Percentiles rank a stretch among this genome's conserved stretches.
Evolutionary conservation across 2,797 vertebrate species (phyloP).

Genomic region (Carapus acus): DNA sequence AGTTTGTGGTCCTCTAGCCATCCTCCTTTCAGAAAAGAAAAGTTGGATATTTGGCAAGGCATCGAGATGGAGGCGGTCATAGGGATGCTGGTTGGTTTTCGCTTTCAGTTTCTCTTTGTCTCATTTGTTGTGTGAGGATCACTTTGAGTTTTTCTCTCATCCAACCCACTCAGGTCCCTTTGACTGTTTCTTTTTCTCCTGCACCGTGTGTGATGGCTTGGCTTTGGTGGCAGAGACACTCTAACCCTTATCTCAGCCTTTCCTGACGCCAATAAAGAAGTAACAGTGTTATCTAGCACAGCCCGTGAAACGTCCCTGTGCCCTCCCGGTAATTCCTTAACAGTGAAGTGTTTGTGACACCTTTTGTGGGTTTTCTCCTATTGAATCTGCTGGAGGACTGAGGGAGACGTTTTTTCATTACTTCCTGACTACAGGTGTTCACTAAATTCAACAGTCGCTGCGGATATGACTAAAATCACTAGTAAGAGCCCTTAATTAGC

Average conservation of each 20-base stretch:
- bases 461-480: slow-evolving; percentile 21
- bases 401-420: slow-evolving; percentile 3
- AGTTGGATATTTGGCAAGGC: slow-evolving; percentile 23
- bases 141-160: slow-evolving; percentile 15
- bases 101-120: slow-evolving; percentile 10
- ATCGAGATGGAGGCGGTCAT: background rate
- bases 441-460: slow-evolving; percentile 28
- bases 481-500: slow-evolving; percentile 24
- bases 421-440: slow-evolving; percentile 12
- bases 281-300: slow-evolving; percentile 42
- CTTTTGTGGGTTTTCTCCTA: slow-evolving; percentile 22
- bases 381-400: background rate
- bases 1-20: slow-evolving; percentile 11
- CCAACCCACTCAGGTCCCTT: slow-evolving; percentile 4
- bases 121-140: slow-evolving; percentile 16
- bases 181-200: slow-evolving; percentile 1
- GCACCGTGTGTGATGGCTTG: slow-evolving; percentile 25
- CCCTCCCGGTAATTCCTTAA: slow-evolving; percentile 1
- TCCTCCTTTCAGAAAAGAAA: slow-evolving; percentile 8
- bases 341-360: slow-evolving; percentile 2
- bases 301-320: slow-evolving; percentile 20
- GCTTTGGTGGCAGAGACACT: slow-evolving; percentile 30
- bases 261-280: slow-evolving; percentile 19
- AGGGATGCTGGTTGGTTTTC: background rate
- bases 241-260: slow-evolving; percentile 12